Evolutionary conservation across 2,797 vertebrate genomes (phyloP).

Genomic region (Dryobates pubescens): DNA sequence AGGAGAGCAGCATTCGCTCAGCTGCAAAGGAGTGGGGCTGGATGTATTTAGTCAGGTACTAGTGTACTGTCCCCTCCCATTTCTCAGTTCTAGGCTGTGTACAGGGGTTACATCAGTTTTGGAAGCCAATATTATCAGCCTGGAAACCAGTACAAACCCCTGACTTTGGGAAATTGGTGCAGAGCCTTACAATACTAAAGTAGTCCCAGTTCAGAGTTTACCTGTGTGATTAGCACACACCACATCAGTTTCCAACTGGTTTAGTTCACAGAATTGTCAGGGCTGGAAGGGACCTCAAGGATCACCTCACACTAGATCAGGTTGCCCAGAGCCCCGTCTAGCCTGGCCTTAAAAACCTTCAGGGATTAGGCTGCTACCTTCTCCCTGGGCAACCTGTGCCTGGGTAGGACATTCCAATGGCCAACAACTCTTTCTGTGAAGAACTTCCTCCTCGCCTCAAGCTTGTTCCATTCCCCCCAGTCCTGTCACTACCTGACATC

Average conservation of each 20-base stretch:
- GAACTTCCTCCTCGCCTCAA: too few relatives aligned
- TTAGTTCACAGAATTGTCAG: not conserved
- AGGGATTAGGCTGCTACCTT: too few relatives aligned
- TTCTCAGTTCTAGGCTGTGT: not conserved
- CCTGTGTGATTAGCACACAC: accelerated
- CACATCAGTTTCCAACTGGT: accelerated
- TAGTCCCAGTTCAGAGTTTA: not conserved
- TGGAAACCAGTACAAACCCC: not conserved
- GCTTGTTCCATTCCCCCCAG: too few relatives aligned
- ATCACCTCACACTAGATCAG: too few relatives aligned
- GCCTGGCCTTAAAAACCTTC: too few relatives aligned
- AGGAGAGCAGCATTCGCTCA: not conserved
- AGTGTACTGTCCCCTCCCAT: not conserved
- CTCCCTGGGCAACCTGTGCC: too few relatives aligned
- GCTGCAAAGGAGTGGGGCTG: not conserved
- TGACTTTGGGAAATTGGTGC: not conserved
- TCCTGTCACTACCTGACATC: too few relatives aligned
- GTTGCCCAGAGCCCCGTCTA: too few relatives aligned
- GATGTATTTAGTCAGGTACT: not conserved
- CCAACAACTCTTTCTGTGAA: too few relatives aligned
- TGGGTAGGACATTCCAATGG: too few relatives aligned
- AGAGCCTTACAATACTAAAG: not conserved
- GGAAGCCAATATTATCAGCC: not conserved
- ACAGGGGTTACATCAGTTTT: not conserved
- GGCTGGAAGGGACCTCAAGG: too few relatives aligned